Conservation (phyloP, 2,888 invertebrate genomes). For the Nemurella pictetii region DNA sequence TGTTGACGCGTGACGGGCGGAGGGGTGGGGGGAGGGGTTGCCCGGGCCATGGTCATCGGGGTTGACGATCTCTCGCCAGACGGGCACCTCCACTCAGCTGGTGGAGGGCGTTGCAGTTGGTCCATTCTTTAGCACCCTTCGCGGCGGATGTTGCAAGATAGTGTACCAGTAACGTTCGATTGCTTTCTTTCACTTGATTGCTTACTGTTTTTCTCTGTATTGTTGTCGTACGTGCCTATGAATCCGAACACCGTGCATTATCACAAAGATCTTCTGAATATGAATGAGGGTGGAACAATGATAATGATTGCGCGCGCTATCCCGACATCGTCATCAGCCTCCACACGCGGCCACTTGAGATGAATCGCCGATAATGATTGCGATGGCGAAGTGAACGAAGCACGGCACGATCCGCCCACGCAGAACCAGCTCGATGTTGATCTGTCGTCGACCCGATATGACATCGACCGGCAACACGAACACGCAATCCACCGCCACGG, state of each 20-base stretch:
- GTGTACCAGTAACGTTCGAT: too few species aligned
- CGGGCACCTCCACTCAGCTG: not conserved
- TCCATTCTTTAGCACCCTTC: not conserved
- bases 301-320: not conserved
- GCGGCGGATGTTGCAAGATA: too few species aligned
- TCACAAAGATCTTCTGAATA: not conserved
- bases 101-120: not conserved
- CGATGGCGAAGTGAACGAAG: not conserved
- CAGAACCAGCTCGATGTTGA: not conserved
- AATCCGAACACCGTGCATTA: not conserved
- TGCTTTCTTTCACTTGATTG: too few species aligned
- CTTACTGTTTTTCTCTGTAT: not conserved
- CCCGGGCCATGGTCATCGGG: not conserved
- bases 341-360: not conserved
- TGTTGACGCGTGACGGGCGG: not conserved
- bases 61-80: not conserved
- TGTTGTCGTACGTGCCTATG: not conserved
- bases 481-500: not conserved
- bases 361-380: not conserved
- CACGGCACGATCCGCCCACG: not conserved
- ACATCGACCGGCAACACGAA: not conserved
- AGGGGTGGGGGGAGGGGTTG: too few species aligned
- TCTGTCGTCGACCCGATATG: not conserved
- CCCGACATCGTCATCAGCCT: not conserved
- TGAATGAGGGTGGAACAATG: not conserved